These are phyloP conservation scores for Ctenochaetus hawaiiensis DNA, from an alignment of 2,797 vertebrate species.

Conservation along the genomic window DNA sequence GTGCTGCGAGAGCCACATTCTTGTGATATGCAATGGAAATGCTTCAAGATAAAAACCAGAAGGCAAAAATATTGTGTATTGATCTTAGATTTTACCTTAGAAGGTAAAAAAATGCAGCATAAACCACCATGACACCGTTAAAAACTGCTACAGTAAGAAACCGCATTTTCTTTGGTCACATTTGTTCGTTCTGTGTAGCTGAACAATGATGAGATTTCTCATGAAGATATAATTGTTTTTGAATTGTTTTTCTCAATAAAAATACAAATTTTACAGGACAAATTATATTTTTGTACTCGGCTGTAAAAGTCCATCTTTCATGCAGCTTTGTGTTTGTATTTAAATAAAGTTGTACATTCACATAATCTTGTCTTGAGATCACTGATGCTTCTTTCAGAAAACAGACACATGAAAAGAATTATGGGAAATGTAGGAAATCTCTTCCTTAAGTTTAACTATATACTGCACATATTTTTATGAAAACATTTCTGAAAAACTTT, in stretches of 20 bases:
- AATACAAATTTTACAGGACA: too few relatives aligned
- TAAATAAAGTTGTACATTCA: too few relatives aligned
- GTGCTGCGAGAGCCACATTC: slow-evolving; percentile 22
- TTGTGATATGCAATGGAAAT: slow-evolving; percentile 48
- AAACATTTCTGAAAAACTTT: too few relatives aligned
- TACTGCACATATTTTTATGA: neutral
- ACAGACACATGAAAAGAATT: neutral
- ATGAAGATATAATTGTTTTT: too few relatives aligned
- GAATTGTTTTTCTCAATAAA: too few relatives aligned
- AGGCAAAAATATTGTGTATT: slow-evolving; percentile 10
- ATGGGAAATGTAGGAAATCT: neutral
- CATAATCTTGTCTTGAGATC: too few relatives aligned
- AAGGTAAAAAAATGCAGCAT: neutral
- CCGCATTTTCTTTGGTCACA: neutral
- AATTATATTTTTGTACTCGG: too few relatives aligned
- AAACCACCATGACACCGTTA: neutral
- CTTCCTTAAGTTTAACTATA: neutral
- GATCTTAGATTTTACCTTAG: slow-evolving; percentile 35
- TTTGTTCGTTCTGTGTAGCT: neutral
- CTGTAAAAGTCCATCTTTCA: too few relatives aligned
- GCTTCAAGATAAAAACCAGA: slow-evolving; percentile 47
- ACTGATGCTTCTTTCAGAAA: neutral
- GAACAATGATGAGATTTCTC: too few relatives aligned
- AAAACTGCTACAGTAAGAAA: neutral
- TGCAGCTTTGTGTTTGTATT: too few relatives aligned